A percentile compares a stretch with the other conserved stretches of the same genome.
Evolutionary conservation across 2,113 vertebrate genomes (phyloP).

Genomic region (Zootoca vivipara): DNA sequence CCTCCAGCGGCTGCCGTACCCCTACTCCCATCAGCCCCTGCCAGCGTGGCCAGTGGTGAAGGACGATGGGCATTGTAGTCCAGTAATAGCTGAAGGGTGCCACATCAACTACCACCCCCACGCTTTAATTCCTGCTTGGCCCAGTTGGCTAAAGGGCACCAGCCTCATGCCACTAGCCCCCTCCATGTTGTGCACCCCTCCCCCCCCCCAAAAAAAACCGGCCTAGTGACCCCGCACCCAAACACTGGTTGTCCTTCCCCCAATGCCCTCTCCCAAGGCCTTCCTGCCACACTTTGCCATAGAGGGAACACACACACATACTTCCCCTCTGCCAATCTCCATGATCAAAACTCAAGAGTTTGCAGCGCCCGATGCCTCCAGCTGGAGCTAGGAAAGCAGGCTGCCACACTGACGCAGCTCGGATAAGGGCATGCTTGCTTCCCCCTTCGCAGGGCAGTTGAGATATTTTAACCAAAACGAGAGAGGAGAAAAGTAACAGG

Average conservation of each 20-base stretch:
- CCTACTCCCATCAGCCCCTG: too few relatives aligned
- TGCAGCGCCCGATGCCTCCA: too few relatives aligned
- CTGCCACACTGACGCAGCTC: not conserved
- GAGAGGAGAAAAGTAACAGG: not conserved
- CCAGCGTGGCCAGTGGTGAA: too few relatives aligned
- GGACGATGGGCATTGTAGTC: too few relatives aligned
- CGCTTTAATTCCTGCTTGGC: not conserved
- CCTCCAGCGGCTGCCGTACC: too few relatives aligned
- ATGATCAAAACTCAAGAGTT: not conserved
- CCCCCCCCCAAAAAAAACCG: too few relatives aligned
- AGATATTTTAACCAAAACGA: not conserved
- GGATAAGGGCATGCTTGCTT: not conserved
- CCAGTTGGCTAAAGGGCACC: not conserved
- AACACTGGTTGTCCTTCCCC: not conserved
- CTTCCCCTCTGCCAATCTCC: not conserved
- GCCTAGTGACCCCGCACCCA: not conserved
- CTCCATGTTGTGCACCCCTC: not conserved
- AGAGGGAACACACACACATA: too few relatives aligned
- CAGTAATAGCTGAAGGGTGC: too few relatives aligned
- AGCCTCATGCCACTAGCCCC: not conserved
- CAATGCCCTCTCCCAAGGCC: not conserved
- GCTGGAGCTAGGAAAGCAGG: too few relatives aligned
- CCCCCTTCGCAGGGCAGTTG: too few relatives aligned
- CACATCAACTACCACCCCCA: too few relatives aligned
- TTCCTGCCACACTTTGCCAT: not conserved